Percentiles rank a stretch among this genome's conserved stretches.
phyloP scores from a whole-genome alignment of 2,113 vertebrate species.

The Onychorhynchus coronatus region DNA sequence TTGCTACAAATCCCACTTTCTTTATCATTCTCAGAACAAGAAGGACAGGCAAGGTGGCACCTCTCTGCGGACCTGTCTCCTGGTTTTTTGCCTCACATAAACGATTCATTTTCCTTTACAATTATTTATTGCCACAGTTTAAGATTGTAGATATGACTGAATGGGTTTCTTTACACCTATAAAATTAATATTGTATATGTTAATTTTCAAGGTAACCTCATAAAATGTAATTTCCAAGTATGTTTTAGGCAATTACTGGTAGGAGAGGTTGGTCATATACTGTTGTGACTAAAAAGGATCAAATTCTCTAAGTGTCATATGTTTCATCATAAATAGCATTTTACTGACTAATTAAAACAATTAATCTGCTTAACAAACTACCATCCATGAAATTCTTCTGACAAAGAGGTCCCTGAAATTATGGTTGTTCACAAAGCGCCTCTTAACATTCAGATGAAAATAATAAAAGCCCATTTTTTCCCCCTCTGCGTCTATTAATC shows the following conservation, averaged over 20 bases:
- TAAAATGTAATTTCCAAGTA: not conserved
- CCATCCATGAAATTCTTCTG: conserved; percentile 47
- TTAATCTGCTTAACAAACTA: conserved; percentile 67
- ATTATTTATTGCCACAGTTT: conserved; percentile 19
- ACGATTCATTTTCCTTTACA: not conserved
- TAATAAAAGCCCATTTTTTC: conserved; percentile 21
- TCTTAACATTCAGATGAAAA: conserved; percentile 67
- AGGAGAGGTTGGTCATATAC: conserved; percentile 11
- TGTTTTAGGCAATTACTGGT: conserved; percentile 9
- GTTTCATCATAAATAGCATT: conserved; percentile 53
- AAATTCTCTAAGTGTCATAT: conserved; percentile 42
- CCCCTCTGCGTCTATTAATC: conserved; percentile 68
- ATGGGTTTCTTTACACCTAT: conserved; percentile 3
- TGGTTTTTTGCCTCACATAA: not conserved
- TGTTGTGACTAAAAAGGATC: conserved; percentile 42
- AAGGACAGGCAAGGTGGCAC: not conserved
- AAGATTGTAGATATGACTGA: not conserved
- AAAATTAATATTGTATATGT: conserved; percentile 22
- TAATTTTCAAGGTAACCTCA: conserved; percentile 53
- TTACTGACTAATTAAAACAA: conserved; percentile 70
- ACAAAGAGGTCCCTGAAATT: conserved; percentile 53
- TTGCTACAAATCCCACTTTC: not conserved
- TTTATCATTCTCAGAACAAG: not conserved
- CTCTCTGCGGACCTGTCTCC: not conserved
- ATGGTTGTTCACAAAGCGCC: conserved; percentile 40